Conservation (phyloP, 2,797 vertebrate genomes). For the Ceyx erithaca region DNA sequence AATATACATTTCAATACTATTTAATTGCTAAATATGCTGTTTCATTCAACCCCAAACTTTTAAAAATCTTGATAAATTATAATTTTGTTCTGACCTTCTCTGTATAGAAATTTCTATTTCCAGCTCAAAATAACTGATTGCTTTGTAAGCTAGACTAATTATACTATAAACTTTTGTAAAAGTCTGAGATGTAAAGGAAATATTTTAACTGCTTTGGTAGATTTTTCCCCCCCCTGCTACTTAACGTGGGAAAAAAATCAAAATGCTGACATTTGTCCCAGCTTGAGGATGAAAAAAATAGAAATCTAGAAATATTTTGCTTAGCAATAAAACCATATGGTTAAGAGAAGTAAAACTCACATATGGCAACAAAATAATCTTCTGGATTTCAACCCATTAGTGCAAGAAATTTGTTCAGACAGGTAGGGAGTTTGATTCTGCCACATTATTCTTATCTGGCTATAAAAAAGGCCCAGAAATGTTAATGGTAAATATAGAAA, state of each 20-base stretch:
- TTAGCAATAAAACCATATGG: constrained; percentile 64
- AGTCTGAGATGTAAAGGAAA: constrained; percentile 37
- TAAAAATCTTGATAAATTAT: not conserved
- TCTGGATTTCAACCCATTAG: constrained; percentile 51
- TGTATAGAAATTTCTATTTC: not conserved
- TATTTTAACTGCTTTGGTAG: constrained; percentile 39
- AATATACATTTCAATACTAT: not conserved
- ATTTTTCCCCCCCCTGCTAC: not conserved
- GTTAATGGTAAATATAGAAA: not conserved
- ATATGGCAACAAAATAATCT: constrained; percentile 55
- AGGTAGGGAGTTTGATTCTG: constrained; percentile 33
- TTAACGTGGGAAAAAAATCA: constrained; percentile 57
- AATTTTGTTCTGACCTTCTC: not conserved
- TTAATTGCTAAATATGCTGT: constrained; percentile 10
- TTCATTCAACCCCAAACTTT: constrained; percentile 17
- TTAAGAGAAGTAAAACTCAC: constrained; percentile 40
- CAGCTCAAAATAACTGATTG: constrained; percentile 6
- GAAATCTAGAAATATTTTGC: constrained; percentile 69
- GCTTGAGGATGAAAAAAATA: constrained; percentile 66
- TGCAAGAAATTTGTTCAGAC: constrained; percentile 52
- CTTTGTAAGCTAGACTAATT: constrained; percentile 29
- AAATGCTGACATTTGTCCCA: constrained; percentile 69
- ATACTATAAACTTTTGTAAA: constrained; percentile 21
- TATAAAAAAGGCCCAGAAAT: constrained; percentile 25
- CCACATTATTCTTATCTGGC: not conserved